Evolutionary conservation across 2,888 invertebrate genomes (phyloP), one percentile per base, ranked within the genome.

Genomic region (Philaethria dido): DNA sequence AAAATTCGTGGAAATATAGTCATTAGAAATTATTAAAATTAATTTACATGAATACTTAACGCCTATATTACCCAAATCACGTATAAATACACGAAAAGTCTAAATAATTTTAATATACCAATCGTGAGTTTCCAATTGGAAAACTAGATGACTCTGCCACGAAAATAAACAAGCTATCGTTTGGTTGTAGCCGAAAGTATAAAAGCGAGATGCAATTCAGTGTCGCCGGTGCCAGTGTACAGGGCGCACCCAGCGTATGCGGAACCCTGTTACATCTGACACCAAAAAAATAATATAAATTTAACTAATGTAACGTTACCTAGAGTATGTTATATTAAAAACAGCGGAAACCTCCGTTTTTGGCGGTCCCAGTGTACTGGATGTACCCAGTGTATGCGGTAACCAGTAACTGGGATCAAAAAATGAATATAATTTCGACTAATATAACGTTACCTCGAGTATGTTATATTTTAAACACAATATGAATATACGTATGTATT

Each of bases 141-240:
- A 39, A 57, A 39, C 22, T 57, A 57, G 39, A 57, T 57, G 55
- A 14, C 55, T 57, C 39, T 39, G 55, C 39, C 22, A 14, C 11
- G 55, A 57, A 42, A 57, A n/a, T 39, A 22, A 55, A n/a, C 39
- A 22, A 57, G 55, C 55, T 57, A 22, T 42, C 13, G 22, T 42
- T 57, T 57, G 39, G 55, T 57, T 39, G 1, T 9, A 1, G 8
- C n/a, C 0, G 14, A 39, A 55, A n/a, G 36, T 55, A 20, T 55
- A 55, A 33, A 39, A 20, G 13, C 36, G n/a, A 16, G 6, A 18
- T n/a, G 36, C 36, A 55, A 8, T 14, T 55, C 8, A 20, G 20
- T 0, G 11, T 36, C 13, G 11, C 0, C 20, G 36, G 14, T 36
- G 18, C 14, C 14, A 13, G 8, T 20, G 36, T 0, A 14, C 55